Base-by-base conservation (phyloP, 2,113 vertebrate species). In the Budorcas taxicolor region DNA sequence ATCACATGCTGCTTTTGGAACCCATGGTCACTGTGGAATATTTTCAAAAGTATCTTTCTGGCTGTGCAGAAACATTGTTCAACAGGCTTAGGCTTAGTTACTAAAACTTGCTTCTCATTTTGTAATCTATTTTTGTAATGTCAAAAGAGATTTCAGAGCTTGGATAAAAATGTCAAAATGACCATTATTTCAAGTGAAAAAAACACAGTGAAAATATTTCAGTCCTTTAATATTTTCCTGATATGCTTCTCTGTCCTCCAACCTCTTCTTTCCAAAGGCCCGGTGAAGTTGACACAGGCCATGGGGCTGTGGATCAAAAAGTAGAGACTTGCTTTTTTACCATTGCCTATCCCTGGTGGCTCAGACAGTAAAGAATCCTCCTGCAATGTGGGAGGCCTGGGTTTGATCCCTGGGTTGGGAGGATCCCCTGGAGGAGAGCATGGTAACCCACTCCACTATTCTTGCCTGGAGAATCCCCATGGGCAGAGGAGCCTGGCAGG, bases 101-200 rank as follows among this genome's bases (percentile, higher is more conserved):
- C 27, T 23, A 82, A 97, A 62, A 83, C 33, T 36, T 80, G 16
- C 15, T 90, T 94, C 67, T 95, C 57, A 96, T 96, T 95, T 71
- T 93, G 45, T 71, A 31, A 86, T 87, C 62, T 85, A 74, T 87
- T 92, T 95, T 57, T 90, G 60, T 71, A 67, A 80, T 55, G 36
- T 96, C 78, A 91, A 71, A 76, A 83, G 45, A 90, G 47, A 88
- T 53, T 45, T 5, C 23, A 23, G n/a, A 87, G 71, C 21, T 78
- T 53, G 60, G n/a, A 96, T 62, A 91, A 95, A 89, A 91, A 93
- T 89, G 31, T 58, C n/a, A 91, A 81, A 88, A 62, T 57, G 29
- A 74, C 27, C 58, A 71, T 53, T 95, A 86, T 97, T 96, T 89
- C n/a, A 91, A 92, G 40, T 19, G 5, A 84, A 82, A 88, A 36